phyloP scores from a whole-genome alignment of 2,113 vertebrate genomes.

The Eurystomus gularis region DNA sequence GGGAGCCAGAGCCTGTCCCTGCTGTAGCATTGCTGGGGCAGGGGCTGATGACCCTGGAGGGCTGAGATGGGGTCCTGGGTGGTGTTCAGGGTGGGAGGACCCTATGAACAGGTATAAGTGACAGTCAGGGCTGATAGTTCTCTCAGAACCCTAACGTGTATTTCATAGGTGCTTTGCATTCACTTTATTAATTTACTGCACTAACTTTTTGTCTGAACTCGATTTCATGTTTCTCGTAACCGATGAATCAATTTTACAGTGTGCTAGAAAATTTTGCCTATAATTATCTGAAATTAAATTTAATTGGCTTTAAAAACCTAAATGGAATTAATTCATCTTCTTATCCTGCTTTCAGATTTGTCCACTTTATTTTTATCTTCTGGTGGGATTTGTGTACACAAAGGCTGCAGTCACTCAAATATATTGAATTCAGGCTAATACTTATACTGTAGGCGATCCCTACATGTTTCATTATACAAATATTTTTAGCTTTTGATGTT shows the following conservation, averaged over 20 bases:
- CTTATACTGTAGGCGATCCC: background rate
- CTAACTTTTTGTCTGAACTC: background rate
- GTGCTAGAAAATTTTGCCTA: background rate
- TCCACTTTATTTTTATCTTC: background rate
- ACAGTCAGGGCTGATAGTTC: background rate
- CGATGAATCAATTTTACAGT: background rate
- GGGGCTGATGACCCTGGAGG: too few species aligned
- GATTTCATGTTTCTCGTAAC: background rate
- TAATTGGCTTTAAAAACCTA: background rate
- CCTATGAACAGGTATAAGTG: rapidly evolving
- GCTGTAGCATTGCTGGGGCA: background rate
- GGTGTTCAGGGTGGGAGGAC: rapidly evolving
- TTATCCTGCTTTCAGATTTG: background rate
- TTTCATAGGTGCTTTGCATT: background rate
- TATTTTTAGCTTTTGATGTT: background rate
- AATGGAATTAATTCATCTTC: background rate
- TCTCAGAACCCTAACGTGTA: background rate
- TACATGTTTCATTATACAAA: background rate
- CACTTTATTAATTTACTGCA: background rate
- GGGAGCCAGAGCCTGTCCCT: rapidly evolving
- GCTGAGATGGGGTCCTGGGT: background rate
- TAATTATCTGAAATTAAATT: background rate
- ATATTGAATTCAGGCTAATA: background rate
- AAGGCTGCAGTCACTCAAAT: background rate
- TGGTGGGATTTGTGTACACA: background rate